Evolutionary conservation across 37 sponge, comb jelly and placozoan species (phyloP), one percentile per base, ranked within the genome.

Genomic region (Agelas oroides): DNA sequence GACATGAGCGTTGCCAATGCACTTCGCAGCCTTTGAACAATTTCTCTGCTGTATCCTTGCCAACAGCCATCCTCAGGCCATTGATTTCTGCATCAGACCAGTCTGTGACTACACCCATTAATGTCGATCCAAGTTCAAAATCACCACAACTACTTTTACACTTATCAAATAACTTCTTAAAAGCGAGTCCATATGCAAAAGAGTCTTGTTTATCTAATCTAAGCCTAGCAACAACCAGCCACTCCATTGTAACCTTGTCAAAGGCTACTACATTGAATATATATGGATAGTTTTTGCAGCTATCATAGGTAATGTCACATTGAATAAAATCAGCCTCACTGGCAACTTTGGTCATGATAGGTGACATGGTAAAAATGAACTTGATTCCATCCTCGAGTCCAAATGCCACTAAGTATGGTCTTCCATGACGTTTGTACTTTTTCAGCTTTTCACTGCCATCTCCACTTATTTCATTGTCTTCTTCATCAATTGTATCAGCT

Each of bases 181-280:
- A 77, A 20, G 58, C 75, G 13, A 75, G 32, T 24, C 63, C 78
- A 77, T 77, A 59, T 59, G 78, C 78, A 20, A 65, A 25, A 13
- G 68, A 65, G 53, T 5, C 16, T 64, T 65, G 67, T 65, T 65
- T 79, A 46, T 79, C 41, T 38, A 77, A 32, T 63, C 78, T 25
- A 12, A 77, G 37, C 8, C 78, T 20, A 5, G 78, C 61, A 30
- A 77, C 38, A 16, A 77, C 57, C 63, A 59, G 58, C 78, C 78
- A 77, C 38, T 77, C 78, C 78, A 77, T 77, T 5, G 64, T n/a
- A 17, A 61, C 64, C 15, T 21, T n/a, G 37, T 77, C 60, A 77
- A 77, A 77, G 13, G 78, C 78, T 15, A 77, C 78, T 38, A 63
- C 78, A 77, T 77, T 53, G 60, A 77, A 77, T 62, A 77, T 20